Conservation (phyloP, 1,140 invertebrate genomes). For the Acromyrmex heyeri region DNA sequence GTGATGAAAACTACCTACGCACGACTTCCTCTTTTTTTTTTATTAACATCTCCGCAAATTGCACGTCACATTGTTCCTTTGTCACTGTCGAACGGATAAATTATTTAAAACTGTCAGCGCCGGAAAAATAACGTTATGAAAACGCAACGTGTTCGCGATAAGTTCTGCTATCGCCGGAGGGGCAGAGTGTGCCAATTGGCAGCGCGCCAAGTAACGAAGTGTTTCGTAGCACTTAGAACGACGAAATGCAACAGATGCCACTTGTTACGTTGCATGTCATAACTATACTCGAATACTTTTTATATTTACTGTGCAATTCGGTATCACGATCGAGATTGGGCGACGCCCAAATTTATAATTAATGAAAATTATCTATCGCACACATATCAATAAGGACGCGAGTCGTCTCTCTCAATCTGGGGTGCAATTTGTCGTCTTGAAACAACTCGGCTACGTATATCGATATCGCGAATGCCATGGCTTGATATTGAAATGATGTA, state of each 20-base stretch:
- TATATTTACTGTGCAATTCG: background rate
- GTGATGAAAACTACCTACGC: background rate
- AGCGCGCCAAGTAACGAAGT: slow-evolving; percentile 75
- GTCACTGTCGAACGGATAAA: slow-evolving; percentile 58
- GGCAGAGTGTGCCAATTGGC: slow-evolving; percentile 75
- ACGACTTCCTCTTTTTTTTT: background rate
- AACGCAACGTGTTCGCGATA: slow-evolving; percentile 41
- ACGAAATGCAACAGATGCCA: slow-evolving; percentile 81
- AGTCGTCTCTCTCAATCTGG: background rate
- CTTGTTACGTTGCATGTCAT: slow-evolving; percentile 79
- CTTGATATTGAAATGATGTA: background rate
- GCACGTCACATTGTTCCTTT: slow-evolving; percentile 24
- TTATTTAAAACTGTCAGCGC: slow-evolving; percentile 39
- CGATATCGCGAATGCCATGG: background rate
- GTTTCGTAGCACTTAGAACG: slow-evolving; percentile 78
- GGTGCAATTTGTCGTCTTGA: background rate
- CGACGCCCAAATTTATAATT: slow-evolving; percentile 1
- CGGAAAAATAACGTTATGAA: slow-evolving; percentile 50
- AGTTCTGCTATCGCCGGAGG: slow-evolving; percentile 69
- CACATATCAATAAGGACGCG: background rate
- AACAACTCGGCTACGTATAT: background rate
- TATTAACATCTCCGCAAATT: background rate
- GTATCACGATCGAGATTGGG: background rate
- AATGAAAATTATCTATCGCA: background rate
- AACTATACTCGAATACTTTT: slow-evolving; percentile 45